These are phyloP conservation scores for Leguminivora glycinivorella DNA, from an alignment of 1,140 invertebrate genomes.

Conservation along the genomic window DNA sequence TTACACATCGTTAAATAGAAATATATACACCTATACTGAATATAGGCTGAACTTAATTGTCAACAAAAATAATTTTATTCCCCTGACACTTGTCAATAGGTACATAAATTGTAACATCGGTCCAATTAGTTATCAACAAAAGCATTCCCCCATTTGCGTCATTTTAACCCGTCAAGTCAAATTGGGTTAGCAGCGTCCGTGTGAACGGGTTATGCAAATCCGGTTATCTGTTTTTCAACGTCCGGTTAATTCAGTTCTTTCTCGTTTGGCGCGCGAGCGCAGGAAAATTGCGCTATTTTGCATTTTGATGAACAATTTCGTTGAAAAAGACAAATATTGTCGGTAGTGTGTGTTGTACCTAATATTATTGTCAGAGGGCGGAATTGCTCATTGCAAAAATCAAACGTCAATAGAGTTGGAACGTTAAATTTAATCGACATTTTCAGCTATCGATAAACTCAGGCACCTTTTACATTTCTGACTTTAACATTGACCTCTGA, in stretches of 20 bases:
- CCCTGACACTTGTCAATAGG: not conserved
- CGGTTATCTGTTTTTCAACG: slow-evolving; percentile 69
- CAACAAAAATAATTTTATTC: not conserved
- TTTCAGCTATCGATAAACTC: too few species aligned
- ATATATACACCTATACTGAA: too few species aligned
- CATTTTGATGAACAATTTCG: slow-evolving; percentile 69
- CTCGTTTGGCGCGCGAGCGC: slow-evolving; percentile 47
- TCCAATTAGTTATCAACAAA: slow-evolving; percentile 2
- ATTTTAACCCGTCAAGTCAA: slow-evolving; percentile 54
- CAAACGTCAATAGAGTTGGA: too few species aligned
- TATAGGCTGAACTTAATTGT: too few species aligned
- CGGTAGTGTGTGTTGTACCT: not conserved
- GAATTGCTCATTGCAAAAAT: too few species aligned
- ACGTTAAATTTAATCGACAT: too few species aligned
- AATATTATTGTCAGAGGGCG: too few species aligned
- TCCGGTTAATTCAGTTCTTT: slow-evolving; percentile 70
- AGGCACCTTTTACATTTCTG: too few species aligned
- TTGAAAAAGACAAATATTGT: slow-evolving; percentile 18
- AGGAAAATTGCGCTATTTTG: slow-evolving; percentile 61
- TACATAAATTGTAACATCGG: not conserved
- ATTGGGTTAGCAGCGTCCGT: slow-evolving; percentile 59
- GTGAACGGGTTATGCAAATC: slow-evolving; percentile 72
- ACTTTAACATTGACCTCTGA: too few species aligned
- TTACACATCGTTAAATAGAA: too few species aligned
- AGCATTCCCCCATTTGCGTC: slow-evolving; percentile 32